Evolutionary conservation across 2,113 vertebrate species (phyloP), one percentile per base, ranked within the genome.

Genomic region (Amphiprion percula): DNA sequence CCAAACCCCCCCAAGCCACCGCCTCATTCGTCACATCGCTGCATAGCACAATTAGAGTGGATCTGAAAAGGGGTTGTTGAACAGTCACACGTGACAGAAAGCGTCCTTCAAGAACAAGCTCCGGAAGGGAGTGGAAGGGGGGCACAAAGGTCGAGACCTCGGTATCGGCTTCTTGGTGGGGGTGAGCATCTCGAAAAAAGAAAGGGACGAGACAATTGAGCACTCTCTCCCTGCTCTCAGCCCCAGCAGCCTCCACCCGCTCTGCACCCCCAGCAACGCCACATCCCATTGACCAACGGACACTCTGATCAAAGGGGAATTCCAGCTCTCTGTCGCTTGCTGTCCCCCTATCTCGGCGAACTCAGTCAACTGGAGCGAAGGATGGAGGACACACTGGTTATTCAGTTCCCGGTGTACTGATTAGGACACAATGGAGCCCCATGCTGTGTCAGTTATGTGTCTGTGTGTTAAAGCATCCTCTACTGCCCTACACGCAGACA

Each of bases 261-360:
- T 50, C 60, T 1, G 5, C 49, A 84, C 63, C 73, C 77, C 66
- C 85, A 74, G 76, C 80, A 75, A 88, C 41, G 87, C 87, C 90
- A 86, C 81, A 41, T 90, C 90, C 79, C 79, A 92, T 90, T 84
- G 68, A 89, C 64, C 77, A 93, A 93, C 84, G 76, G 81, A 88
- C 88, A 59, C 64, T 73, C 41, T 90, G 94, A 93, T 94, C 91
- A 93, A 94, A 93, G 84, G 60, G 39, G 61, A 78, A 69, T 83
- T 85, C 70, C 80, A 64, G 62, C 87, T 56, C 66, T 72, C 76
- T 4, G 69, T 59, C 77, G 52, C 76, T 71, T 8, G 47, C 83
- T 30, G 80, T 87, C 72, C 50, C 72, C 50, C 55, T 80, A 79
- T 86, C 85, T 76, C 16, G 28, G 56, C 66, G 5, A 28, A 61